Evolutionary conservation across 2,888 invertebrate species (phyloP), one percentile per base, ranked within the genome.

Genomic region (Eristalinus aeneus): DNA sequence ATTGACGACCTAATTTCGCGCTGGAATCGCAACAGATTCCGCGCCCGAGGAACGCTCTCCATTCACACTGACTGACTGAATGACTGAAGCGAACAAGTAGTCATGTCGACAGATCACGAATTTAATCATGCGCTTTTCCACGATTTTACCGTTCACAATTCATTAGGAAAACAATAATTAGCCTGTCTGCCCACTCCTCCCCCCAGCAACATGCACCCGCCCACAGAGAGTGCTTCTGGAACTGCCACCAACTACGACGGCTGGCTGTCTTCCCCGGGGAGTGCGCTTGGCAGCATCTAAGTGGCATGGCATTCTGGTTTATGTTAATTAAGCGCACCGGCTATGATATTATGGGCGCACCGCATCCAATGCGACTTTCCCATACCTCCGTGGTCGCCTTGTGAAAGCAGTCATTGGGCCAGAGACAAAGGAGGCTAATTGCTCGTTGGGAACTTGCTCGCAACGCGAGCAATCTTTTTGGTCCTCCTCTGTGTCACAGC

Each of bases 21-120:
- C 39, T 69, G 72, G 67, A 68, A 77, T 73, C 73, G 22, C 34
- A 68, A 64, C 75, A 75, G 68, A 85, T 68, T 76, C 68, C 76
- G 68, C 74, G 20, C 32, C 32, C 22, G 46, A 74, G 53, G 71
- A 34, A 71, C 56, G 74, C 74, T 78, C 65, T 46, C 36, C 67
- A 79, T 84, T 84, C 80, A 84, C 84, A 84, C 84, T 23, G 60
- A 39, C 4, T n/a, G 54, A n/a, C 54, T 20, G 31, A 31, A 31
- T 31, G 8, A 34, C 5, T 36, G 39, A 23, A 36, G n/a, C 12
- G 58, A 32, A 23, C 12, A 31, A 16, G 56, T 73, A 86, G 81
- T 81, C 77, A 86, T 86, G 86, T 86, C 86, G 86, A 78, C 86
- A 78, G 86, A 86, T 86, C 86, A 86, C 77, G 86, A 86, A 86